A percentile compares a stretch with the other conserved stretches of the same genome.
phyloP scores from a whole-genome alignment of 2,797 vertebrate species.

The Darevskia mixta region DNA sequence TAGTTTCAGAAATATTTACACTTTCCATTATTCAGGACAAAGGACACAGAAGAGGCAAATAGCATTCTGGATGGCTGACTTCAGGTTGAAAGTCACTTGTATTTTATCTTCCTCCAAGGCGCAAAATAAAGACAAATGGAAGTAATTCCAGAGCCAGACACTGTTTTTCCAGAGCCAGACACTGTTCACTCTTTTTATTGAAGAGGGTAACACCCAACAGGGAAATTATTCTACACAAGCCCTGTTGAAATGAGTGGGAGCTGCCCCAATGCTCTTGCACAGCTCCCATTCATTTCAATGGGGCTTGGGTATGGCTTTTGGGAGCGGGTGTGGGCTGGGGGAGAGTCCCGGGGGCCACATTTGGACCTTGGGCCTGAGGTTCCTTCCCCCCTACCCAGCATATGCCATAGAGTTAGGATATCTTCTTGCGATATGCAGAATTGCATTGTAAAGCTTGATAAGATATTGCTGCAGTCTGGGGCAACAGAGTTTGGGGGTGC shows the following conservation, averaged over 20 bases:
- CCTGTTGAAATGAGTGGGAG: neutral
- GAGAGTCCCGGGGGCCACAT: too few species aligned
- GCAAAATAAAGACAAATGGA: conserved; percentile 24
- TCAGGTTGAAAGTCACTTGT: neutral
- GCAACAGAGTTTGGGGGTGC: neutral
- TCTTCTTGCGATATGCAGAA: neutral
- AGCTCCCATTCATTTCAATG: neutral
- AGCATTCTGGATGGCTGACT: conserved; percentile 13
- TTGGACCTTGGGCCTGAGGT: too few species aligned
- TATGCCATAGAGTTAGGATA: neutral
- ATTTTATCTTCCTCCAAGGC: conserved; percentile 19
- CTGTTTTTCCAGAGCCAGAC: conserved; percentile 14
- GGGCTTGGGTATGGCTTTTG: neutral
- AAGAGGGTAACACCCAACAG: neutral
- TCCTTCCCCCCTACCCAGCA: neutral
- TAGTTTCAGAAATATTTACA: conserved; percentile 15
- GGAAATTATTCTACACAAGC: neutral
- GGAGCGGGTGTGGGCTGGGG: too few species aligned
- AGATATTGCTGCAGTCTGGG: neutral
- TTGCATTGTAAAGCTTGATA: neutral
- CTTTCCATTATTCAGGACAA: conserved; percentile 5
- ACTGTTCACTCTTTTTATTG: conserved; percentile 26
- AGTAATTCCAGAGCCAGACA: neutral
- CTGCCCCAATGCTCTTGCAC: neutral
- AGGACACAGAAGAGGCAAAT: conserved; percentile 22